phyloP scores from a whole-genome alignment of 2,113 vertebrate species.

The Cochlearius cochlearius region DNA sequence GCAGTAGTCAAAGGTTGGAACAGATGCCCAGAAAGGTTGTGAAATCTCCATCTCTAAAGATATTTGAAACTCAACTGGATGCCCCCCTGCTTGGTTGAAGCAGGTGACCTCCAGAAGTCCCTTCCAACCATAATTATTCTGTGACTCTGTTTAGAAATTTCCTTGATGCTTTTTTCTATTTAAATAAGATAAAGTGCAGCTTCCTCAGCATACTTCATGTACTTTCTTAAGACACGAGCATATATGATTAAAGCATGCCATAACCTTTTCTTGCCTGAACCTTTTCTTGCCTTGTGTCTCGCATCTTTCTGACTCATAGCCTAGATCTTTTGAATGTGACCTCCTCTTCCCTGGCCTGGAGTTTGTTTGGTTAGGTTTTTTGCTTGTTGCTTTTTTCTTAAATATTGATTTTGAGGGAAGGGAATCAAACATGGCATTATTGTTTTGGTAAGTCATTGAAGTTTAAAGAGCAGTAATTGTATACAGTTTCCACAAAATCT shows the following conservation, averaged over 20 bases:
- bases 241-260: background rate
- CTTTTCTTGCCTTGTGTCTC: background rate
- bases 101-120: background rate
- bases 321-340: background rate
- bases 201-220: background rate
- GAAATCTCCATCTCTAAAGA: background rate
- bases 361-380: background rate
- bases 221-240: background rate
- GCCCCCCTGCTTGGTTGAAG: background rate
- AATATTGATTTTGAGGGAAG: background rate
- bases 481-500: background rate
- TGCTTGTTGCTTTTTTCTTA: background rate
- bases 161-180: background rate
- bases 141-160: background rate
- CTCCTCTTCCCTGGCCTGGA: background rate
- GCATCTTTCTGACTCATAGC: background rate
- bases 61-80: background rate
- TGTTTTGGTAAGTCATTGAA: slow-evolving; percentile 24
- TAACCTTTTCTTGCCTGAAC: background rate
- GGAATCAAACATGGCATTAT: background rate
- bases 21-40: background rate
- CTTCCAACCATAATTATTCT: background rate
- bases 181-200: background rate
- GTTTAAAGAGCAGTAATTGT: slow-evolving; percentile 1
- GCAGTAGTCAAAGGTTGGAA: background rate